phyloP scores from a whole-genome alignment of 1,140 invertebrate species.

The Cherax destructor region DNA sequence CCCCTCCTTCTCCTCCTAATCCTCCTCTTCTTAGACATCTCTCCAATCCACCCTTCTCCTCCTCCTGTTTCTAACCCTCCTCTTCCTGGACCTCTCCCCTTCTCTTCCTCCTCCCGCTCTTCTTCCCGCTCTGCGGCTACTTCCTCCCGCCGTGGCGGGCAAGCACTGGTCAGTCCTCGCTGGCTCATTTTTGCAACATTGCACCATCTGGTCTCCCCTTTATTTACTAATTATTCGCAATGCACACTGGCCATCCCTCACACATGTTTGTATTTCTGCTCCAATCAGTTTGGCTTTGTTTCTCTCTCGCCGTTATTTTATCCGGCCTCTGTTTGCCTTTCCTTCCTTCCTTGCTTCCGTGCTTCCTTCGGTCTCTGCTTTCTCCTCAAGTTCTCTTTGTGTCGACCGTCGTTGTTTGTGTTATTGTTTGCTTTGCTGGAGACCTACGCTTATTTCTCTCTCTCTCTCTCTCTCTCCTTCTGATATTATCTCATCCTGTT shows the following conservation, averaged over 20 bases:
- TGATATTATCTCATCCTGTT: neutral
- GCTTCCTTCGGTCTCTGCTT: too few relatives aligned
- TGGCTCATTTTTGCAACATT: neutral
- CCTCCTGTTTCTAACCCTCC: too few relatives aligned
- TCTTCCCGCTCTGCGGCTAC: neutral
- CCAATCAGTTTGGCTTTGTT: slow-evolving; percentile 65
- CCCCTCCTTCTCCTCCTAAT: neutral
- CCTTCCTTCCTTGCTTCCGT: slow-evolving; percentile 15
- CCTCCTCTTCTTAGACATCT: too few relatives aligned
- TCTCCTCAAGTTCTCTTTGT: too few relatives aligned
- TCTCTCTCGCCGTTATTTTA: slow-evolving; percentile 55
- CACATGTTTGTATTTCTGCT: slow-evolving; percentile 60
- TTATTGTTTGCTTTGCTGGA: too few relatives aligned
- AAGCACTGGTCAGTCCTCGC: slow-evolving; percentile 38
- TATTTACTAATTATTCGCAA: slow-evolving; percentile 65
- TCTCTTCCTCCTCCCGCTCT: neutral
- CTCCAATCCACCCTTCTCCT: too few relatives aligned
- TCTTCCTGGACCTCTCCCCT: too few relatives aligned
- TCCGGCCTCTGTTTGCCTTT: slow-evolving; percentile 28
- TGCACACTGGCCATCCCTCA: slow-evolving; percentile 58
- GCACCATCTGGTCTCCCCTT: slow-evolving; percentile 52
- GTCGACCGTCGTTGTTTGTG: too few relatives aligned
- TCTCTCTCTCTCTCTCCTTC: neutral
- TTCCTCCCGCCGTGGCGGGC: neutral
- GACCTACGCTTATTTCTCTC: neutral